phyloP scores from a whole-genome alignment of 2,797 vertebrate genomes.

The Aeoliscus strigatus region DNA sequence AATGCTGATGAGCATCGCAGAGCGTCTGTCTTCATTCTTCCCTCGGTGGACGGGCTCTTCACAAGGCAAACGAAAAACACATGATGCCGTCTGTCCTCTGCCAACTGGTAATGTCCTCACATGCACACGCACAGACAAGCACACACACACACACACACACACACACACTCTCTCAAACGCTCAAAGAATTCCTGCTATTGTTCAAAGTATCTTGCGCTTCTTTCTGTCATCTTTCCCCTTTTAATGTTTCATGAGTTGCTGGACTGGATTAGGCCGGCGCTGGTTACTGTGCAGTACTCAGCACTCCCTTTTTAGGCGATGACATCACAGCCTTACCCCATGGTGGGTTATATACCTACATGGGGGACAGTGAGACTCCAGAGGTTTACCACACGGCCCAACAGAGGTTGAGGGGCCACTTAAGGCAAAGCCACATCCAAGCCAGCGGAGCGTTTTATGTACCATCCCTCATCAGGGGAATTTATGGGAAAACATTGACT shows the following conservation, averaged over 20 bases:
- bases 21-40: constrained; percentile 68
- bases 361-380: constrained; percentile 65
- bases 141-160: constrained; percentile 7
- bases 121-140: constrained; percentile 27
- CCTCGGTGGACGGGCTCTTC: constrained; percentile 72
- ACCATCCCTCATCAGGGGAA: constrained; percentile 48
- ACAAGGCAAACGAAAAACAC: constrained; percentile 73
- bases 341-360: constrained; percentile 71
- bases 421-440: constrained; percentile 72
- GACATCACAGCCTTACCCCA: constrained; percentile 66
- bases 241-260: constrained; percentile 66
- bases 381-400: constrained; percentile 67
- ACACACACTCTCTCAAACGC: constrained; percentile 4
- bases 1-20: constrained; percentile 66
- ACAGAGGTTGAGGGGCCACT: constrained; percentile 65
- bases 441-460: constrained; percentile 53
- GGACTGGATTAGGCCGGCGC: constrained; percentile 56
- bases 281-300: constrained; percentile 52
- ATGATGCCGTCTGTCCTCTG: constrained; percentile 64
- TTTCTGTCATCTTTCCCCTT: constrained; percentile 50
- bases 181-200: constrained; percentile 37
- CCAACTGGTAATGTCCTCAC: constrained; percentile 69
- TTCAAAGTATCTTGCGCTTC: constrained; percentile 45
- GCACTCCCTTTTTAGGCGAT: constrained; percentile 52
- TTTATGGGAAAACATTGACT: constrained; percentile 68